Evolutionary conservation across 2,797 vertebrate species (phyloP).

Genomic region (Thamnophis elegans): DNA sequence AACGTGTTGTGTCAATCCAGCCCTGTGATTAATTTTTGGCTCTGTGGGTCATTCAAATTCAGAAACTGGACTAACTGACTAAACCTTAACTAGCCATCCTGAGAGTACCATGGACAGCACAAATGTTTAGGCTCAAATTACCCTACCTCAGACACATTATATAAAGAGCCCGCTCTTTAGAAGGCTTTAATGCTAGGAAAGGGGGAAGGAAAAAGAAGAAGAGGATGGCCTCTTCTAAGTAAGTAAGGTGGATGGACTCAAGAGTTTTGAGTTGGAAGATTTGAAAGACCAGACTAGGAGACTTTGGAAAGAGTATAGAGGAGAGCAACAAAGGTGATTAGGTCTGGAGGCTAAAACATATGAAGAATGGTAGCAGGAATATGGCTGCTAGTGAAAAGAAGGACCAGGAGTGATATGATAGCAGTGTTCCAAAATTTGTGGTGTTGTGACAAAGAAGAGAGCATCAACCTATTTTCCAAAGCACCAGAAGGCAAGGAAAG

Average conservation of each 20-base stretch:
- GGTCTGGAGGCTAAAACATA: background rate
- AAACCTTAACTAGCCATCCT: background rate
- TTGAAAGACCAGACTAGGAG: background rate
- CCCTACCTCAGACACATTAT: background rate
- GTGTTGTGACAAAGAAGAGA: background rate
- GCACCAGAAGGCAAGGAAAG: background rate
- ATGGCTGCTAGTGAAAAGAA: background rate
- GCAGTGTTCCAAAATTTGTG: background rate
- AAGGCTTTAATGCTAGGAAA: background rate
- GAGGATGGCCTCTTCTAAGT: background rate
- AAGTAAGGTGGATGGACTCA: background rate
- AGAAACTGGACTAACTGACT: background rate
- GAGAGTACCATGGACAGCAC: background rate
- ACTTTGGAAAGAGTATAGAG: background rate
- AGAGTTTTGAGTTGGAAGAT: background rate
- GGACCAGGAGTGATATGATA: background rate
- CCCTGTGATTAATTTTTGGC: background rate
- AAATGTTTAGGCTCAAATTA: background rate
- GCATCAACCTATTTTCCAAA: background rate
- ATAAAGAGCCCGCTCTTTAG: background rate
- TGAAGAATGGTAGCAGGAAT: background rate
- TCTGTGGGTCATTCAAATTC: background rate
- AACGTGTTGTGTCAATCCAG: background rate
- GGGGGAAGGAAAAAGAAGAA: background rate
- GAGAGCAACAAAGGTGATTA: background rate